Base-by-base conservation (phyloP, 53 echinoderm and acorn worm genomes). In the Paracentrotus lividus region DNA sequence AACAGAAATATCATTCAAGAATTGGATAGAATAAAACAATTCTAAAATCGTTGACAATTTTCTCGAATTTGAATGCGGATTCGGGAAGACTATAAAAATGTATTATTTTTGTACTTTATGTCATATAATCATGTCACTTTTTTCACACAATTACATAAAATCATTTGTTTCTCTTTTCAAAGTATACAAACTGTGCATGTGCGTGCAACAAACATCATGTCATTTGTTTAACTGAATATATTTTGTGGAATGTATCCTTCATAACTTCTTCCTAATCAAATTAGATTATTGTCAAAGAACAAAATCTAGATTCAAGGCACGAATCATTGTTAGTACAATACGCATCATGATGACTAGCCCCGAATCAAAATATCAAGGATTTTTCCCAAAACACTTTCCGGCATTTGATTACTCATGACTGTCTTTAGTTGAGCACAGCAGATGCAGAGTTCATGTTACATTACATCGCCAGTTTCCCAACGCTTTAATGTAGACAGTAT, bases 401-500 rank as follows among this genome's bases (percentile, higher is more conserved):
- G 81, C 81, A n/a, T 72, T 40, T 38, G 72, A 45, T 81, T 81
- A 81, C 81, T 45, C 81, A 81, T 47, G 47, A 81, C 47, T 15
- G 45, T n/a, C 81, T n/a, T n/a, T n/a, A n/a, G n/a, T n/a, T n/a
- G n/a, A n/a, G n/a, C n/a, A n/a, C n/a, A n/a, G n/a, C n/a, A n/a
- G n/a, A n/a, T n/a, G n/a, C n/a, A n/a, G n/a, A n/a, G n/a, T n/a
- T n/a, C n/a, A n/a, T n/a, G n/a, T n/a, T n/a, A n/a, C n/a, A n/a
- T n/a, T n/a, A n/a, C n/a, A n/a, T n/a, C n/a, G n/a, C n/a, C n/a
- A n/a, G n/a, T n/a, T n/a, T n/a, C n/a, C n/a, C n/a, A n/a, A n/a
- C n/a, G n/a, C n/a, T n/a, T n/a, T n/a, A n/a, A n/a, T n/a, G n/a
- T n/a, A n/a, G n/a, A n/a, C n/a, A n/a, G n/a, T n/a, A n/a, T n/a